Base-by-base conservation (phyloP, 1,140 invertebrate genomes). In the Mizuhopecten yessoensis region DNA sequence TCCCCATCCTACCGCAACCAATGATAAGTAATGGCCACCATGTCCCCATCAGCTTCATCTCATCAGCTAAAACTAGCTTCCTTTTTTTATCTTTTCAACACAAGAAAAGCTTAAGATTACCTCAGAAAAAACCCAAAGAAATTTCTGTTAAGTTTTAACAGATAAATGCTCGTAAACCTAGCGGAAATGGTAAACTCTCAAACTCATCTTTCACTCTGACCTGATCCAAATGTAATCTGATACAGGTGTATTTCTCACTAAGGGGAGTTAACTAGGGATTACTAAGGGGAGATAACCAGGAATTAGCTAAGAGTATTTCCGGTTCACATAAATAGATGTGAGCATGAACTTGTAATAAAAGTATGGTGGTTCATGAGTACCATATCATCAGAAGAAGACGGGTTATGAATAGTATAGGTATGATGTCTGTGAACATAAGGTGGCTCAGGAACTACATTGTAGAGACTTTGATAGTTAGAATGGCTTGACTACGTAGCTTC, bases 81-180 rank as follows among this genome's bases (percentile, higher is more conserved):
- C 0, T 45, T 75, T 75, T 75, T 75, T 75, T 75, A 75, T 75
- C 57, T 75, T 75, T 75, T 29, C 57, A 75, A 75, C 57, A 75
- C 57, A 75, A 75, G 57, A 75, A 75, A 75, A 75, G 57, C 57
- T 75, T 75, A 75, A 75, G 57, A 75, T 75, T 75, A 75, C 57
- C 57, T 75, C 1, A 75, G 29, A 75, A 75, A 39, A 39, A 75
- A 29, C 1, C 17, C n/a, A n/a, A 75, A 75, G 57, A 75, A 75
- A 29, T 75, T 75, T 75, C 23, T 75, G 57, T 75, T n/a, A 17
- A 75, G 57, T 75, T 29, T 75, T 75, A 75, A 75, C 57, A 75
- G 57, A 75, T 75, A 75, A 75, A 75, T 29, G 9, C 57, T 75
- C 57, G 17, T 75, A 75, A 75, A 75, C n/a, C 57, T 7, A 75